Base-by-base conservation (phyloP, 1,140 invertebrate species). In the Asobara japonica region DNA sequence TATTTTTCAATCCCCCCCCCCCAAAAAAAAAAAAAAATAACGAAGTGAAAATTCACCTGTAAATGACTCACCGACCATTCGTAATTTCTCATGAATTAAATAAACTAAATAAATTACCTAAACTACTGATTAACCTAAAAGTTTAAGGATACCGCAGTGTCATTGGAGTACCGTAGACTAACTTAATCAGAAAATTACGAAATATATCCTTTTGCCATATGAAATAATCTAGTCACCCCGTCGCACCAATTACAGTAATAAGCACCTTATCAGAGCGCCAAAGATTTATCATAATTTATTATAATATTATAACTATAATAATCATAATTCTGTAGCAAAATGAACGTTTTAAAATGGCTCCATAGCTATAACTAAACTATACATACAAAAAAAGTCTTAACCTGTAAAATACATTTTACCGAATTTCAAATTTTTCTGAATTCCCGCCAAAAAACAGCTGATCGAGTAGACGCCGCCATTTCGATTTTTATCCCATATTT, bases 11-110 rank as follows among this genome's bases (percentile, higher is more conserved):
- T 56, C 13, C 22, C 22, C 22, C 3, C 51, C 18, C 18, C 18
- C 22, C 51, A 27, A 29, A 68, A 27, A 10, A 20, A 68, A n/a
- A 51, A 68, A 48, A 48, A 33, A 38, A 68, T 68, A 18, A 6
- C 30, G 38, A 64, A 31, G 56, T 11, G 30, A 38, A 48, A 22
- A 60, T 20, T 72, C 71, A 18, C 48, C 65, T 72, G 71, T 62
- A 72, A 67, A 72, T 72, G 61, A 30, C 62, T 72, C 71, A 67
- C 61, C 62, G 29, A 67, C 67, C 56, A 41, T 27, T 60, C 33
- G 48, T 72, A 72, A 72, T 41, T 72, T 67, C 25, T 72, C 65
- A 72, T 72, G 33, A 36, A 68, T 65, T 65, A 71, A 56, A 38
- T 36, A 11, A 36, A 36, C 31, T 6, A 48, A 56, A 69, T 56